phyloP scores from a whole-genome alignment of 2,113 vertebrate species.

The Pelodiscus sinensis region DNA sequence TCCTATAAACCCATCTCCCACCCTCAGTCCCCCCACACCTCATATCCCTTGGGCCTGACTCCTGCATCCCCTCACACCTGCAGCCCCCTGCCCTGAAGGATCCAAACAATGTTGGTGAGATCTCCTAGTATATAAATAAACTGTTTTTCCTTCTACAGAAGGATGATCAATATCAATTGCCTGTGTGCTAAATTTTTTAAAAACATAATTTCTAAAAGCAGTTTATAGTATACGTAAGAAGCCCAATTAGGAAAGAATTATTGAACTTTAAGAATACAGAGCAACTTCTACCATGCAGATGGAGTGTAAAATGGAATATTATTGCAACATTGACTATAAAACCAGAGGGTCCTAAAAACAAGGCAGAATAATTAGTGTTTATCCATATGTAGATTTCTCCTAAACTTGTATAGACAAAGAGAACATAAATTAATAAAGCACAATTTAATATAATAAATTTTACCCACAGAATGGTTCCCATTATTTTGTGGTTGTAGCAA shows the following conservation, averaged over 20 bases:
- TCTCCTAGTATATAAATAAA: neutral
- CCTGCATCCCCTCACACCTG: no score
- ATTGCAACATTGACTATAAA: neutral
- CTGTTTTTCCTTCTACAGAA: neutral
- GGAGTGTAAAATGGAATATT: neutral
- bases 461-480: neutral
- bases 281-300: neutral
- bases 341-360: neutral
- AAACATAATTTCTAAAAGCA: neutral
- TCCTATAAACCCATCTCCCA: no score
- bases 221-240: neutral
- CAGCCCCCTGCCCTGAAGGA: no score
- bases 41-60: no score
- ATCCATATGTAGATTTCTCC: neutral
- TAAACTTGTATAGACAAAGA: neutral
- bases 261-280: accelerated
- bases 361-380: neutral
- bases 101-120: no score
- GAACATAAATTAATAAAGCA: neutral
- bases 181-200: neutral
- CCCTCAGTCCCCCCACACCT: no score
- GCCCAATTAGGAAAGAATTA: neutral
- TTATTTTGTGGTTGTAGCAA: neutral
- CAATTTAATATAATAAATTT: neutral
- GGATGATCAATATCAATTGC: accelerated